phyloP scores from a whole-genome alignment of 1,140 invertebrate genomes.

The Marisa cornuarietis region DNA sequence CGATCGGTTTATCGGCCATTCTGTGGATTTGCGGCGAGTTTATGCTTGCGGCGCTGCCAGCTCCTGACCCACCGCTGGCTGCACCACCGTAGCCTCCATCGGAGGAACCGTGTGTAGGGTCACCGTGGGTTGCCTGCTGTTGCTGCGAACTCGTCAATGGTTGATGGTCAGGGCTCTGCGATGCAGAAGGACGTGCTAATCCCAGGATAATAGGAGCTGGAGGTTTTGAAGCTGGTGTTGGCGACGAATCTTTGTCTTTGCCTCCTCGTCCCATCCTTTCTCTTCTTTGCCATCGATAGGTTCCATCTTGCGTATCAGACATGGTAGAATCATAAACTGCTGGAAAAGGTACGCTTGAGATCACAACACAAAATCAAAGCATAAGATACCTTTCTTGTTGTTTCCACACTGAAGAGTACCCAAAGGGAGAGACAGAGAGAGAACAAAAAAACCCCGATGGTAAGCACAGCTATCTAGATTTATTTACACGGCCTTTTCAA shows the following conservation, averaged over 20 bases:
- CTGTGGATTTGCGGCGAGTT: neutral
- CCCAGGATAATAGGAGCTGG: conserved; percentile 31
- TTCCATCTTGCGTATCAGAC: neutral
- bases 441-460: neutral
- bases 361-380: neutral
- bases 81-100: neutral
- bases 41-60: neutral
- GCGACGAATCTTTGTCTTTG: conserved; percentile 18
- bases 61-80: neutral
- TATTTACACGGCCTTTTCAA: neutral
- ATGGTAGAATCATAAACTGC: neutral
- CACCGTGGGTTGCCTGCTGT: neutral
- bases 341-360: neutral
- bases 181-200: conserved; percentile 26
- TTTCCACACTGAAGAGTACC: neutral
- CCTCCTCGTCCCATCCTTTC: neutral
- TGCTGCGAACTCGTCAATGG: neutral
- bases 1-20: conserved; percentile 29
- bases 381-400: neutral
- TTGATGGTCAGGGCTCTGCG: neutral
- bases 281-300: conserved; percentile 1
- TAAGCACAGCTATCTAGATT: neutral
- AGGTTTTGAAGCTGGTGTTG: conserved; percentile 7
- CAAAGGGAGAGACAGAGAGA: neutral
- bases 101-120: neutral